These are phyloP conservation scores for Drosophila nebulosa DNA, from an alignment of 1,140 invertebrate species.

Conservation along the genomic window DNA sequence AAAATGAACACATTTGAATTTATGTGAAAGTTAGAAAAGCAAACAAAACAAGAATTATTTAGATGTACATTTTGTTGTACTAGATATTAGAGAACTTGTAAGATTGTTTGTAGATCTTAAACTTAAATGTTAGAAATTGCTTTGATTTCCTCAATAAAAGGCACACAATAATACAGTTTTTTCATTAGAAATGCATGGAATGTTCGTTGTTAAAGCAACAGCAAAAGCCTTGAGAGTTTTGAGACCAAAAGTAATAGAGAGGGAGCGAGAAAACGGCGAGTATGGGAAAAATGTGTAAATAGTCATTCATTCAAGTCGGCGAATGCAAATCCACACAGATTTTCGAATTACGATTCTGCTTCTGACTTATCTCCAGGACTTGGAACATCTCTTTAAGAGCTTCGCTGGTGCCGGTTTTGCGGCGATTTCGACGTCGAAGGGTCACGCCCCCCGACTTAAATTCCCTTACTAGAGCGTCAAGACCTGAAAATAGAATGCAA, in stretches of 20 bases:
- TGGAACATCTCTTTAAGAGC: conserved; percentile 80
- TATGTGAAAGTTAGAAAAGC: conserved; percentile 5
- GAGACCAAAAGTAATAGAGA: conserved; percentile 55
- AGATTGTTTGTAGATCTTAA: conserved; percentile 1
- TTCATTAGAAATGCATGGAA: conserved; percentile 62
- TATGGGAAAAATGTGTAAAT: not conserved
- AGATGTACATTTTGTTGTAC: not conserved
- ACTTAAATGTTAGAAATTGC: conserved; percentile 44
- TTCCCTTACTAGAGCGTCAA: conserved; percentile 80
- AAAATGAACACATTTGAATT: conserved; percentile 48
- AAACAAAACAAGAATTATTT: conserved; percentile 2
- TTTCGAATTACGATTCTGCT: conserved; percentile 77
- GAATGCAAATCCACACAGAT: conserved; percentile 73
- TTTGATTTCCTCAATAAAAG: conserved; percentile 24
- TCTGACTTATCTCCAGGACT: conserved; percentile 77
- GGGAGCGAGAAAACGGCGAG: not conserved
- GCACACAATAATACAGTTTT: conserved; percentile 49
- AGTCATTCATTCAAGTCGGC: conserved; percentile 25
- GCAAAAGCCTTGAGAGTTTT: conserved; percentile 45
- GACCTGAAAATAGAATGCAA: conserved; percentile 55
- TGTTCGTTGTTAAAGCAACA: conserved; percentile 57
- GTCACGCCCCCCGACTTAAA: conserved; percentile 79
- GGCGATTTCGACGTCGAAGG: conserved; percentile 64
- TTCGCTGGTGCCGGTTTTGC: conserved; percentile 70
- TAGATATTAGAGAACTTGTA: not conserved